Percentiles rank a stretch among this genome's conserved stretches.
Conservation (phyloP, 2,797 vertebrate species). For the Sebastiscus albofasciatus region DNA sequence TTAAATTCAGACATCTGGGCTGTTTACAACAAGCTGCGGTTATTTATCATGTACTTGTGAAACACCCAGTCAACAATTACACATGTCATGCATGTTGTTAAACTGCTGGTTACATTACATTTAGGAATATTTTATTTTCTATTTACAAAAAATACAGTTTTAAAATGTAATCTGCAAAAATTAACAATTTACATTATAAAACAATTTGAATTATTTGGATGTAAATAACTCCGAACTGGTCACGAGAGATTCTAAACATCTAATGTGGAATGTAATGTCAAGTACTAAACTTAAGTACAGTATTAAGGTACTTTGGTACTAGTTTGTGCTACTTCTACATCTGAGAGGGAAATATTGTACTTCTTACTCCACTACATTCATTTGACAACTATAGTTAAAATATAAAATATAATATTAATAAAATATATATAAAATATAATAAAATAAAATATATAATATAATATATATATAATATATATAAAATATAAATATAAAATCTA, state of each 20-base stretch:
- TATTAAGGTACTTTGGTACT: neutral
- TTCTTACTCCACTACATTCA: neutral
- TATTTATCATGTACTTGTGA: conserved; percentile 40
- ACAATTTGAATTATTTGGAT: fast-evolving
- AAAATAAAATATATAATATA: no score
- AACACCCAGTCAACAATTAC: conserved; percentile 33
- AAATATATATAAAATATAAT: no score
- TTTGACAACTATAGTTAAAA: neutral
- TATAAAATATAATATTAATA: neutral
- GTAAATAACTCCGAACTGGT: neutral
- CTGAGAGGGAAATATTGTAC: neutral
- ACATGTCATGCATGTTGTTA: conserved; percentile 50
- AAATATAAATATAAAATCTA: no score
- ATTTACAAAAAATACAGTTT: neutral
- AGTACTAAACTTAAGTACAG: neutral
- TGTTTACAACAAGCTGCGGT: conserved; percentile 59
- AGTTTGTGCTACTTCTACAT: neutral
- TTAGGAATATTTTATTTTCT: neutral
- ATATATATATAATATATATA: no score
- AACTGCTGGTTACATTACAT: conserved; percentile 3
- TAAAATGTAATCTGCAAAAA: neutral
- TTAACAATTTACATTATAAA: fast-evolving
- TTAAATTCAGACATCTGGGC: conserved; percentile 34
- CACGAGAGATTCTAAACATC: neutral
- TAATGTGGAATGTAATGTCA: neutral